phyloP scores from a whole-genome alignment of 2,797 vertebrate genomes.

The Huso huso region DNA sequence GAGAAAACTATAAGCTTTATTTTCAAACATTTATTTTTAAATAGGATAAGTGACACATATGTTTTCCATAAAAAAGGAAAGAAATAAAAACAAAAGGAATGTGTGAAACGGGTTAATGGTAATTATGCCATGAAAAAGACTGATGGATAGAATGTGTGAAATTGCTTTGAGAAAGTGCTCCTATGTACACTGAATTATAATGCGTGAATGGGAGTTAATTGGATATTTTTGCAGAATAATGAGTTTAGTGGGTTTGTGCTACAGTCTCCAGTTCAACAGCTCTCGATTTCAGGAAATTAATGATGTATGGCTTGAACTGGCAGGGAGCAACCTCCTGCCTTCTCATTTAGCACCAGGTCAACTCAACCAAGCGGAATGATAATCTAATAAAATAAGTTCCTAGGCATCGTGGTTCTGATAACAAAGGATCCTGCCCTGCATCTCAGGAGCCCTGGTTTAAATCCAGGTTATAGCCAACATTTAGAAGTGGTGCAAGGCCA shows the following conservation, averaged over 20 bases:
- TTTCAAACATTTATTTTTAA: no score
- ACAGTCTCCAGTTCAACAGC: not conserved
- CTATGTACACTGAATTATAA: not conserved
- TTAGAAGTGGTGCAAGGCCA: not conserved
- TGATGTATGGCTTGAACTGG: not conserved
- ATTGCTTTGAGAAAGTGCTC: not conserved
- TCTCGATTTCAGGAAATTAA: not conserved
- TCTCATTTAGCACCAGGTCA: not conserved
- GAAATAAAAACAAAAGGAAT: no score
- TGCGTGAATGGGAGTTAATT: not conserved
- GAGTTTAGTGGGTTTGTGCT: not conserved
- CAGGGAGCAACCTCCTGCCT: not conserved
- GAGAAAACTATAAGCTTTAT: no score
- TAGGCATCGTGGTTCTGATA: not conserved
- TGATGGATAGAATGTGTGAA: not conserved
- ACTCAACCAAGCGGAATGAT: not conserved
- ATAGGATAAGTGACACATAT: no score
- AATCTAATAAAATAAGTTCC: not conserved
- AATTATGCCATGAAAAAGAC: not conserved
- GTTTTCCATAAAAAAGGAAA: no score
- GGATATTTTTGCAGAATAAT: not conserved
- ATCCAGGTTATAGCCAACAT: not conserved
- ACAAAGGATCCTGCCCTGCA: not conserved
- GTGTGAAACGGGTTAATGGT: no score
- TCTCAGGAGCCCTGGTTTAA: not conserved